Evolutionary conservation across 92 coral and sea anemone genomes (phyloP).

Genomic region (Micromussa lordhowensis): DNA sequence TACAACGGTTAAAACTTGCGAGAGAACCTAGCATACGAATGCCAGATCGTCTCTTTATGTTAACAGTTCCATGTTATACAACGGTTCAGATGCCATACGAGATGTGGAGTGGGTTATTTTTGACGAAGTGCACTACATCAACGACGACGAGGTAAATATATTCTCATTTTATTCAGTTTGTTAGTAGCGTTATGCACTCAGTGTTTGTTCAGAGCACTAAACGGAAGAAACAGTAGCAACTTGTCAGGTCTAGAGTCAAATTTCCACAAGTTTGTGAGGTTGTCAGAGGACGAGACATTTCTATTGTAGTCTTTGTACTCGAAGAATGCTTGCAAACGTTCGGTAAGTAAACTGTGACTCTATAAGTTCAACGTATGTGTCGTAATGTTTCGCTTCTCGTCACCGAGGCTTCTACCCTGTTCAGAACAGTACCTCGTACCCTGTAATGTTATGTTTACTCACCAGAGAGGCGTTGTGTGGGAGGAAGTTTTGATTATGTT

Average conservation of each 20-base stretch:
- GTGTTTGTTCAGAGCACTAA: too few species aligned
- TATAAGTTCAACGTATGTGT: too few species aligned
- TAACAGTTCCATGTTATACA: constrained; percentile 92
- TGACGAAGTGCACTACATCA: constrained; percentile 97
- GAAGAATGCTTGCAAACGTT: too few species aligned
- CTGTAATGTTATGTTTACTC: not conserved
- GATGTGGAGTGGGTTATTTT: constrained; percentile 99
- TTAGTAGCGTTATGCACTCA: not conserved
- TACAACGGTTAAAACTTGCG: too few species aligned
- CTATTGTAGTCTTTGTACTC: not conserved
- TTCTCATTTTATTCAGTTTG: not conserved
- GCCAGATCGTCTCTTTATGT: not conserved
- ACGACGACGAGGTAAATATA: constrained; percentile 85
- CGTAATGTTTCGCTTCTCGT: not conserved
- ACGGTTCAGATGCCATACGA: constrained; percentile 93
- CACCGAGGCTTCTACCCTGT: not conserved
- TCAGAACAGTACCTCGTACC: not conserved
- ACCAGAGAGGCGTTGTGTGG: constrained; percentile 98
- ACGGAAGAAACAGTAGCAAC: not conserved
- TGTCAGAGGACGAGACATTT: not conserved
- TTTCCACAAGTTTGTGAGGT: not conserved
- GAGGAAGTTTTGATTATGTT: constrained; percentile 97
- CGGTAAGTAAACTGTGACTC: too few species aligned
- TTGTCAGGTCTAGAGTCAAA: not conserved
- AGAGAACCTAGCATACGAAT: not conserved